Conservation (phyloP, 2,113 vertebrate species). For the Arvicanthis niloticus region DNA sequence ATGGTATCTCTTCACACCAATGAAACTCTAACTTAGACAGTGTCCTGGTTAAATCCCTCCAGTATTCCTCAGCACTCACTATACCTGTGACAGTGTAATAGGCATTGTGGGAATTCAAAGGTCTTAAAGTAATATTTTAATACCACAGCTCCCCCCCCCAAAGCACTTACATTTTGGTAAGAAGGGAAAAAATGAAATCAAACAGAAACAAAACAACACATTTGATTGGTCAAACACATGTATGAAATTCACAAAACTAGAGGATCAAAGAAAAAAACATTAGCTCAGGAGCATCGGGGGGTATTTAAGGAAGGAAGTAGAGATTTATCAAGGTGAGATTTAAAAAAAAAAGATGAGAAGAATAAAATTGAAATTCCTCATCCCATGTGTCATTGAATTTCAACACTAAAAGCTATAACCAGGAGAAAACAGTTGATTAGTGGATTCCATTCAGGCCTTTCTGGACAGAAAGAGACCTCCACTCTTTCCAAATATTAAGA, state of each 20-base stretch:
- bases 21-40: too few species aligned
- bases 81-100: background rate
- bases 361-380: background rate
- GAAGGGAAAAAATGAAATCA: conserved; percentile 14
- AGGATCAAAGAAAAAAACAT: background rate
- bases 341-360: background rate
- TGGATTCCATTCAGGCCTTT: background rate
- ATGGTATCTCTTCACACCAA: too few species aligned
- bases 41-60: background rate
- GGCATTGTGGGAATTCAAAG: background rate
- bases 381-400: background rate
- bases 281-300: background rate
- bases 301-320: background rate
- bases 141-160: background rate
- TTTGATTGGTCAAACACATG: too few species aligned
- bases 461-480: background rate
- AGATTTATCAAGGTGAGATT: background rate
- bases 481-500: background rate
- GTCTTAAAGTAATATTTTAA: background rate
- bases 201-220: background rate
- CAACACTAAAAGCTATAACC: background rate
- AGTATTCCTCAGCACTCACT: background rate
- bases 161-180: conserved; percentile 1
- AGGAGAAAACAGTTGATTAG: background rate
- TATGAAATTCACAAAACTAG: background rate